Conservation (phyloP, 2,888 invertebrate genomes). For the Philonicus albiceps region DNA sequence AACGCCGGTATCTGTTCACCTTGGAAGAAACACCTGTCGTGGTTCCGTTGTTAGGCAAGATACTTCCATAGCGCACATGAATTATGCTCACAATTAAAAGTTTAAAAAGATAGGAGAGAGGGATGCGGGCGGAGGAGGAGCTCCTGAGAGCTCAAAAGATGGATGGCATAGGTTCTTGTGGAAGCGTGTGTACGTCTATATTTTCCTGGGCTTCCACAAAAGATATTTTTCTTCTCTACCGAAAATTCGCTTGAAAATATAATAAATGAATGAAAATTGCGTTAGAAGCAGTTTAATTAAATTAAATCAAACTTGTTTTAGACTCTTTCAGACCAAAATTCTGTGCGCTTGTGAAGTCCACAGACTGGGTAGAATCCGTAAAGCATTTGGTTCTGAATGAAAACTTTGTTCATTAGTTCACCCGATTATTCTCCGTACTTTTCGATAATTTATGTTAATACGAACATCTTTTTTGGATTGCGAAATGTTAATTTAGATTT, state of each 20-base stretch:
- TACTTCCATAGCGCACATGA: not conserved
- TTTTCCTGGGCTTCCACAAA: not conserved
- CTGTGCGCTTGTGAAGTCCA: not conserved
- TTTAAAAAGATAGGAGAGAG: not conserved
- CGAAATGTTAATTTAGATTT: not conserved
- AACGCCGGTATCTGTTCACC: not conserved
- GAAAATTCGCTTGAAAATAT: not conserved
- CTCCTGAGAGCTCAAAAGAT: not conserved
- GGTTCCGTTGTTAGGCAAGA: not conserved
- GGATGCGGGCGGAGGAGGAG: not conserved
- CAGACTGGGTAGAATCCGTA: not conserved
- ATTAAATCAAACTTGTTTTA: not conserved
- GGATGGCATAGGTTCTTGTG: not conserved
- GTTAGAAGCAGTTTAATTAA: not conserved
- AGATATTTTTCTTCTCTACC: not conserved
- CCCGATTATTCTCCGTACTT: not conserved
- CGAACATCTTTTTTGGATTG: not conserved
- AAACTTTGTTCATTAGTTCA: not conserved
- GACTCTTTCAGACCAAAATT: not conserved
- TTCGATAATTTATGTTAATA: not conserved
- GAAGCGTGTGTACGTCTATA: not conserved
- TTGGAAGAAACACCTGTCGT: slow-evolving; percentile 2
- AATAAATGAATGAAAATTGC: not conserved
- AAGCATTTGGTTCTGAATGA: not conserved
- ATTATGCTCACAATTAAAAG: slow-evolving; percentile 7